Base-by-base conservation (phyloP, 2,113 vertebrate genomes). In the Aldabrachelys gigantea region DNA sequence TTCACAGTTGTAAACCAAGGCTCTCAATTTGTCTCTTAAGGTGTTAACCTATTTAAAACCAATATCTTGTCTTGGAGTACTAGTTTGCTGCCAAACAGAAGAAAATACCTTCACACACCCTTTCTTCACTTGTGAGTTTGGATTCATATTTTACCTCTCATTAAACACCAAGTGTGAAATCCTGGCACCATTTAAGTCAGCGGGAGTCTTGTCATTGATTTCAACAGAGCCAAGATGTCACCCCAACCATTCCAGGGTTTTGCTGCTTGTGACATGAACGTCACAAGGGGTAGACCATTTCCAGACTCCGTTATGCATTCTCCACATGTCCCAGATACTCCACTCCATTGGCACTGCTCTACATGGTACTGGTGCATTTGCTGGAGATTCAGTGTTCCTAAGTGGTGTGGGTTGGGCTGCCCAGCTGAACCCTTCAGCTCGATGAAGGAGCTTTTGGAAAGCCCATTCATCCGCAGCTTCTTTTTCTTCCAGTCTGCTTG, bases 401-500 rank as follows among this genome's bases (percentile, higher is more conserved):
- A 1, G 0, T n/a, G 0, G 0, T 10, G 47, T 14, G 31, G 57
- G 1, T 80, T 78, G 31, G 88, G 9, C 44, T 56, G 38, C 88
- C 76, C 76, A 1, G 0, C 41, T 27, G 2, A 11, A 3, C 14
- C 7, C 21, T 0, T 47, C 44, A 3, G 1, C 75, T 0, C 25
- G 72, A 81, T 10, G 76, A 1, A 4, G 80, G 69, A 16, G 49
- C 24, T 44, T 16, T 1, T 1, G 91, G 8, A n/a, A 35, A 1
- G 57, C 29, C 9, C 21, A 21, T 16, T 96, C 52, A 89, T 44
- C 4, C 0, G 0, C 2, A 0, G 11, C 3, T 0, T 54, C 84
- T 97, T 35, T 62, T 94, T 22, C 0, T 95, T 91, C 6, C 96
- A 99, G 99, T 99, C 94, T 99, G 99, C 97, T 96, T 99, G 98